Percentiles rank a stretch among this genome's conserved stretches.
phyloP scores from a whole-genome alignment of 1,140 invertebrate genomes.

The Ridgeia piscesae region DNA sequence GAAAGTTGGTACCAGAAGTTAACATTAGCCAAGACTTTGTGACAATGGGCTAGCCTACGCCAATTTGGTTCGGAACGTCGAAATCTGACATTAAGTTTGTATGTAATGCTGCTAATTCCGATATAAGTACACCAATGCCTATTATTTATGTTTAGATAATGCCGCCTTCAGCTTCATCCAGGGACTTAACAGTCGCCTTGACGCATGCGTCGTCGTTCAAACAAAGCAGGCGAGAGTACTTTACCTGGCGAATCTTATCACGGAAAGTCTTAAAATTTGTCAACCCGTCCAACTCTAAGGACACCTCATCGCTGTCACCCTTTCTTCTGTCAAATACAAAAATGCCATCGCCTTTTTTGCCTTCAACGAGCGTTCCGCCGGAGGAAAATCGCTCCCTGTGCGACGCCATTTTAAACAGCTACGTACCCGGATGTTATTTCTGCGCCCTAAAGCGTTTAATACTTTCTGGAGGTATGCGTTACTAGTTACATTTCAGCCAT shows the following conservation, averaged over 20 bases:
- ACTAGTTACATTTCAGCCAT: neutral
- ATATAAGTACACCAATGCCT: neutral
- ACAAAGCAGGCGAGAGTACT: neutral
- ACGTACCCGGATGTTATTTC: neutral
- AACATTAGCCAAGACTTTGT: too few relatives aligned
- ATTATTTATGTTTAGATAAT: neutral
- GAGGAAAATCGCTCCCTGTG: neutral
- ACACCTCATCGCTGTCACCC: conserved; percentile 9
- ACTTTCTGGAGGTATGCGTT: neutral
- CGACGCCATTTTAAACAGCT: neutral
- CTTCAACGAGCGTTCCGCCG: neutral
- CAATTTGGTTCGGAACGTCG: too few relatives aligned
- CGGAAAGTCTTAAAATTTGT: neutral
- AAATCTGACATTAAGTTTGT: too few relatives aligned
- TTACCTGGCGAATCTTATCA: conserved; percentile 3
- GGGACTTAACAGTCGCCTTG: neutral
- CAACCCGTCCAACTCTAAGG: neutral
- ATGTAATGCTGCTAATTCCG: too few relatives aligned
- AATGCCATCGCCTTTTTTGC: conserved; percentile 12
- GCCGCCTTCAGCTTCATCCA: neutral
- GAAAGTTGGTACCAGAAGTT: too few relatives aligned
- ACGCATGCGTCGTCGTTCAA: conserved; percentile 6
- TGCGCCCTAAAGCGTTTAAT: neutral
- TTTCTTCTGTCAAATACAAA: conserved; percentile 16
- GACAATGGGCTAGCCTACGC: too few relatives aligned